phyloP scores from a whole-genome alignment of 2,113 vertebrate species.

The Istiophorus platypterus region DNA sequence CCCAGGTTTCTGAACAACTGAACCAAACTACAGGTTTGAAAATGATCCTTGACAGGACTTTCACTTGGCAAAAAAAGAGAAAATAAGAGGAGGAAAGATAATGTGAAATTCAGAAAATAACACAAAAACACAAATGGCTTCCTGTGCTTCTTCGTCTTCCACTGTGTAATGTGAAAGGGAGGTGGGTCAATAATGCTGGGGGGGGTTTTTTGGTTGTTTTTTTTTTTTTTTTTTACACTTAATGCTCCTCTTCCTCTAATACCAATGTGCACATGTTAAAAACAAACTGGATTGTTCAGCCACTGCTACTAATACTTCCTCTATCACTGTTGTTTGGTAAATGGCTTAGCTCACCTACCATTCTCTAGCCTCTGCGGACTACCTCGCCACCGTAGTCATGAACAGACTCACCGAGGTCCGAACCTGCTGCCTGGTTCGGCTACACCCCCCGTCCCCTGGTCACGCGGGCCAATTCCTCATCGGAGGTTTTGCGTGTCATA shows the following conservation, averaged over 20 bases:
- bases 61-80: neutral
- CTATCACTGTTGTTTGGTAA: neutral
- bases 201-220: no score
- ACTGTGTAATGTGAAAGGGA: slow-evolving; percentile 57
- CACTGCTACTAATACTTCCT: slow-evolving; percentile 27
- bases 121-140: slow-evolving; percentile 3
- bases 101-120: neutral
- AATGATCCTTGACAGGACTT: neutral
- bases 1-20: neutral
- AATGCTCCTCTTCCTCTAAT: slow-evolving; percentile 12
- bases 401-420: slow-evolving; percentile 45
- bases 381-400: slow-evolving; percentile 17
- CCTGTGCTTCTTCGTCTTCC: slow-evolving; percentile 52
- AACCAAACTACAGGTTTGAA: neutral
- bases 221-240: neutral
- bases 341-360: slow-evolving; percentile 12
- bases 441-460: no score
- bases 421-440: slow-evolving; percentile 38
- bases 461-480: slow-evolving; percentile 48
- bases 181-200: neutral
- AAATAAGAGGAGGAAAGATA: neutral
- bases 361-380: neutral
- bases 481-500: slow-evolving; percentile 44
- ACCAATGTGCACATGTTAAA: slow-evolving; percentile 33
- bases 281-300: slow-evolving; percentile 33